Conservation (phyloP, 2,888 invertebrate genomes). For the Troglohyphantes excavatus region DNA sequence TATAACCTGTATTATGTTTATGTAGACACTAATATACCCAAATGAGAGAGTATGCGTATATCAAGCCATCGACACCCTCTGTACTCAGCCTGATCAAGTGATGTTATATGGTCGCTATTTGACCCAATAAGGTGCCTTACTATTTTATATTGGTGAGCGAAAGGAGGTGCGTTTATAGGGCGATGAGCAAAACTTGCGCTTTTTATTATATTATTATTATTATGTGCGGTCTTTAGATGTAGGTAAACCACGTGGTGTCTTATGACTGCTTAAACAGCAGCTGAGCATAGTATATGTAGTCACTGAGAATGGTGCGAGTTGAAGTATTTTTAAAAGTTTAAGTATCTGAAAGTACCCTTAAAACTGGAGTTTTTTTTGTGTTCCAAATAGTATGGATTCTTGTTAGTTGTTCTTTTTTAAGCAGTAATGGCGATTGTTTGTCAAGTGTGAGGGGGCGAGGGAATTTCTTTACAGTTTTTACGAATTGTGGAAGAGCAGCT, state of each 20-base stretch:
- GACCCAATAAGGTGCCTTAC: conserved; percentile 57
- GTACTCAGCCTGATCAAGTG: conserved; percentile 8
- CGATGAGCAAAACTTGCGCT: conserved; percentile 44
- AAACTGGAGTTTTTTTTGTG: not conserved
- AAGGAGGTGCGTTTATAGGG: conserved; percentile 30
- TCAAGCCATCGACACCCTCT: conserved; percentile 14
- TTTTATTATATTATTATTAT: conserved; percentile 52
- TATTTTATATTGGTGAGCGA: conserved; percentile 53
- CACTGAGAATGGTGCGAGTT: conserved; percentile 7
- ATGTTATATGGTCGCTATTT: not conserved
- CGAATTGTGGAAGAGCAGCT: too few relatives aligned
- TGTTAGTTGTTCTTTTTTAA: too few relatives aligned
- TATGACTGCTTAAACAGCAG: conserved; percentile 23
- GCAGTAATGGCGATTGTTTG: too few relatives aligned
- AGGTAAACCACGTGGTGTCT: conserved; percentile 11
- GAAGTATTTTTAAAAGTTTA: not conserved
- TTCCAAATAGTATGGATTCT: too few relatives aligned
- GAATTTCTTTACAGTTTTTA: too few relatives aligned
- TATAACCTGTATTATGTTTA: too few relatives aligned
- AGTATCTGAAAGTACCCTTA: not conserved
- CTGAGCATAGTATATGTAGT: conserved; percentile 28
- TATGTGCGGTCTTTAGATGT: conserved; percentile 49
- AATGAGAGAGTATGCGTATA: too few relatives aligned
- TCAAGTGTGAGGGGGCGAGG: too few relatives aligned
- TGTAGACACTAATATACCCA: too few relatives aligned